Percentiles rank a stretch among this genome's conserved stretches.
Conservation (phyloP, 2,888 invertebrate species). For the Stenotaenia linearis region DNA sequence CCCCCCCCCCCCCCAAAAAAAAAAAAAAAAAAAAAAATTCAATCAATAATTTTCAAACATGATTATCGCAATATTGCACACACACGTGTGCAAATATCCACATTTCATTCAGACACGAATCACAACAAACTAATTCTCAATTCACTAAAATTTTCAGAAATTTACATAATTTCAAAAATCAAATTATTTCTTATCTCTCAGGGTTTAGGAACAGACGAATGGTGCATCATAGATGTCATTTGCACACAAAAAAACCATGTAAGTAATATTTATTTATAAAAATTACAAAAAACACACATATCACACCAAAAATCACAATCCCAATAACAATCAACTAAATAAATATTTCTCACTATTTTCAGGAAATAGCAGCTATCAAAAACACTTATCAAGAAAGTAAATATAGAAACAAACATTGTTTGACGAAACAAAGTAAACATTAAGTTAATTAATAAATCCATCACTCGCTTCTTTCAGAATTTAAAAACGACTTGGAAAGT, state of each 20-base stretch:
- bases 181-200: constrained; percentile 37
- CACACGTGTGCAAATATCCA: no score
- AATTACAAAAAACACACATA: neutral
- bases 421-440: no score
- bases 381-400: constrained; percentile 43
- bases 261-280: neutral
- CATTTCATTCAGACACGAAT: no score
- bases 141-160: no score
- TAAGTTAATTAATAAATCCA: no score
- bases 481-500: constrained; percentile 45
- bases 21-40: no score
- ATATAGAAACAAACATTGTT: neutral
- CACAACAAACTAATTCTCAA: no score
- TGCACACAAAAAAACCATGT: constrained; percentile 35
- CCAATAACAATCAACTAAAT: neutral
- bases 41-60: no score
- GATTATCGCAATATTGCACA: no score
- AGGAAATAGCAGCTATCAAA: constrained; percentile 42
- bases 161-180: no score
- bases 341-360: neutral
- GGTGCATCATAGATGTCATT: constrained; percentile 49
- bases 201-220: constrained; percentile 50
- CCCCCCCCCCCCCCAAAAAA: no score
- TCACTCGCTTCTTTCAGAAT: constrained; percentile 43
- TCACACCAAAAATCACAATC: no score